Conservation (phyloP, 2,797 vertebrate species). For the Urocyon cinereoargenteus region DNA sequence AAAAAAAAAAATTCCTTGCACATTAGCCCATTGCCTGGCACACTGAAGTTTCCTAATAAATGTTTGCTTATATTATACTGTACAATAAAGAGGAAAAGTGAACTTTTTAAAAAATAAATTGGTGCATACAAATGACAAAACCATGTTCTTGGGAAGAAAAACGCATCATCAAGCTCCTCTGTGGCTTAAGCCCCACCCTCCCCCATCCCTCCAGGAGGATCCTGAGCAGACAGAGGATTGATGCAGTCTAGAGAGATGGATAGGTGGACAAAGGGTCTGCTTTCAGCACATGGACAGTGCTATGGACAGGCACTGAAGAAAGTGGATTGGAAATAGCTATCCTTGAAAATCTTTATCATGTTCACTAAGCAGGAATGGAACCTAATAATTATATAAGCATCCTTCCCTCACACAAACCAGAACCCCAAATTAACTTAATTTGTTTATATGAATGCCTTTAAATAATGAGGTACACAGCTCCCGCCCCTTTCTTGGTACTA, state of each 20-base stretch:
- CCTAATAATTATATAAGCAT: conserved; percentile 63
- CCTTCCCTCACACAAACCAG: conserved; percentile 53
- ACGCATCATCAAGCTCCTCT: neutral
- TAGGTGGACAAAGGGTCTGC: neutral
- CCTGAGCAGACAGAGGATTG: neutral
- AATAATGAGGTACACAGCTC: conserved; percentile 30
- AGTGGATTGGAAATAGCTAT: neutral
- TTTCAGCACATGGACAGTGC: neutral
- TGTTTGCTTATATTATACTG: neutral
- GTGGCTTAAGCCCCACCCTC: neutral
- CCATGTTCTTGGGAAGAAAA: neutral
- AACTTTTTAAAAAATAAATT: neutral
- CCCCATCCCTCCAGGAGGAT: neutral
- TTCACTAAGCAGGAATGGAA: conserved; percentile 45
- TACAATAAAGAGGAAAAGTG: neutral
- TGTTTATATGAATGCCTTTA: conserved; percentile 68
- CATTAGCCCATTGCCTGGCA: neutral
- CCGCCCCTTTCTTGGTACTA: conserved; percentile 32
- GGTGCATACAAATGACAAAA: neutral
- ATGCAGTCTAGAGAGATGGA: neutral
- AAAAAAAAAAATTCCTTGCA: neutral
- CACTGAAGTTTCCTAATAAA: conserved; percentile 11
- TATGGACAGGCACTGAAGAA: neutral
- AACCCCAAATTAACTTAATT: conserved; percentile 77
- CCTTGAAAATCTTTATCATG: conserved; percentile 39